A percentile compares a stretch with the other conserved stretches of the same genome.
These are phyloP conservation scores for Asteroscopus sphinx DNA, from an alignment of 2,888 invertebrate species.

Conservation along the genomic window DNA sequence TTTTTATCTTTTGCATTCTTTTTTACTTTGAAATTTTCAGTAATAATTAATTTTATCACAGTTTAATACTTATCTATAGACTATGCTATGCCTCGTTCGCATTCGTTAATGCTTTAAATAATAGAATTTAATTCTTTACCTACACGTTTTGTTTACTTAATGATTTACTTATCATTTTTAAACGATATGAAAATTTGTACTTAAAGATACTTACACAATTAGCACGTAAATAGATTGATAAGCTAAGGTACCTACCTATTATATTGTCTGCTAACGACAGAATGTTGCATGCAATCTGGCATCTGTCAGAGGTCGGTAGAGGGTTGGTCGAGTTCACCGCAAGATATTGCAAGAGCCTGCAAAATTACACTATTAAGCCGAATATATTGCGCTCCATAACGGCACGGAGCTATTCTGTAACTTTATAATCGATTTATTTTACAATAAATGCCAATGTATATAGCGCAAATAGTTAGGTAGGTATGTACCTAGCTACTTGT, in stretches of 20 bases:
- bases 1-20: no score
- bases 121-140: no score
- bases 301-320: conserved; percentile 66
- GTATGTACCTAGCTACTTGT: background rate
- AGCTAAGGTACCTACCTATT: conserved; percentile 21
- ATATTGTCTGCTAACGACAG: conserved; percentile 56
- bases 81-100: no score
- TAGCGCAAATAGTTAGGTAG: background rate
- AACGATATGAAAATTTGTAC: background rate
- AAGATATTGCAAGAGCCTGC: conserved; percentile 76
- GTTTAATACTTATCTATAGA: no score
- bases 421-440: conserved; percentile 69
- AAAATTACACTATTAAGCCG: conserved; percentile 78
- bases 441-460: conserved; percentile 40
- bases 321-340: conserved; percentile 69
- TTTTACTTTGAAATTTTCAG: no score
- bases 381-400: conserved; percentile 73
- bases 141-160: no score
- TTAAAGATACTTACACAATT: no score
- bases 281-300: conserved; percentile 67
- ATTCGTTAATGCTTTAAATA: no score
- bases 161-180: background rate
- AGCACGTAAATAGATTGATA: conserved; percentile 22
- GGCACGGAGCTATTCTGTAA: conserved; percentile 64
- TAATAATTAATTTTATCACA: no score